Conservation (phyloP, 2,888 invertebrate genomes). For the Glaucopsyche alexis region DNA sequence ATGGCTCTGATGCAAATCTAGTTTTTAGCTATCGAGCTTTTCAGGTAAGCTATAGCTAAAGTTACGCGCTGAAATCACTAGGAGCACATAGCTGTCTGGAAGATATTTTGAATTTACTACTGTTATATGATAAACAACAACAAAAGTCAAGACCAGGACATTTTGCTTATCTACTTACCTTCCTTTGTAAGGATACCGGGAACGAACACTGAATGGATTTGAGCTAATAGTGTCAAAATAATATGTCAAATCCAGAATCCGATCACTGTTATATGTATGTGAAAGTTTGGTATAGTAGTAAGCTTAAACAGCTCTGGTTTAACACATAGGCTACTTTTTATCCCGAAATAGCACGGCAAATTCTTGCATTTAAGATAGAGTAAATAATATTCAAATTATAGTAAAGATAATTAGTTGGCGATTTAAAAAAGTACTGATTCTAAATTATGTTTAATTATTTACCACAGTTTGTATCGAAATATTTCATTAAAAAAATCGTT, state of each 20-base stretch:
- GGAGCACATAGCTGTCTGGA: neutral
- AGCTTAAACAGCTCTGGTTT: too few relatives aligned
- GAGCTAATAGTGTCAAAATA: too few relatives aligned
- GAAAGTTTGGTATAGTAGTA: too few relatives aligned
- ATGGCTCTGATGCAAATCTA: neutral
- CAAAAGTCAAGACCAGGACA: neutral
- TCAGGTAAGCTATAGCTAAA: neutral
- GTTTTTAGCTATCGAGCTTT: neutral
- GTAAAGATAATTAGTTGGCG: too few relatives aligned
- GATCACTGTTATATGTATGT: too few relatives aligned
- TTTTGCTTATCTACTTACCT: neutral
- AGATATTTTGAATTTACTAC: neutral
- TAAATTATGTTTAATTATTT: neutral
- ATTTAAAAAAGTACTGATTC: neutral
- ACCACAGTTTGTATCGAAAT: neutral
- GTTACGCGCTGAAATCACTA: constrained; percentile 16
- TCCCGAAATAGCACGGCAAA: too few relatives aligned
- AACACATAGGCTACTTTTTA: too few relatives aligned
- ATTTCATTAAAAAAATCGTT: neutral
- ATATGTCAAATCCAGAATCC: too few relatives aligned
- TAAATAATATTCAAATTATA: too few relatives aligned
- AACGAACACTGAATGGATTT: too few relatives aligned
- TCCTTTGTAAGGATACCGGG: too few relatives aligned
- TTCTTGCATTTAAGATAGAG: too few relatives aligned
- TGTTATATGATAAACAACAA: neutral